Conservation (phyloP, 2,888 invertebrate genomes). For the Netelia fuscicornis region DNA sequence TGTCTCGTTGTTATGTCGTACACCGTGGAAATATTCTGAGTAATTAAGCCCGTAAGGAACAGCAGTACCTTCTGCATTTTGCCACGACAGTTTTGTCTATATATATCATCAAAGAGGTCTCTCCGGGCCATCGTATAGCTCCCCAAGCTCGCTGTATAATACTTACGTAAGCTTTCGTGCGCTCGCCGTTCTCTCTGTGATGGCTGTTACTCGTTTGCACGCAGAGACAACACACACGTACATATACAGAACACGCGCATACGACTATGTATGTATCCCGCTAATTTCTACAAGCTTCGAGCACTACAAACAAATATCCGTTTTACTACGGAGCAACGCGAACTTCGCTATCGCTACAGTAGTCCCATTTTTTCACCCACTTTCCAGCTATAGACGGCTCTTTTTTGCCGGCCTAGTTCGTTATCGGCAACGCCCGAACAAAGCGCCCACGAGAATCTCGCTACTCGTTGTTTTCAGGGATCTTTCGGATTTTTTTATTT, state of each 20-base stretch:
- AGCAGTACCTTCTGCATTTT: slow-evolving; percentile 13
- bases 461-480: slow-evolving; percentile 28
- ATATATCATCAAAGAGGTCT: slow-evolving; percentile 22
- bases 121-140: slow-evolving; percentile 22
- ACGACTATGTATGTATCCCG: neutral
- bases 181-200: neutral
- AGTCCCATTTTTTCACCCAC: slow-evolving; percentile 83
- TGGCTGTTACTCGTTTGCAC: slow-evolving; percentile 30
- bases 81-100: neutral
- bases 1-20: slow-evolving; percentile 18
- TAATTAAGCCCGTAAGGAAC: slow-evolving; percentile 41
- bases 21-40: slow-evolving; percentile 37
- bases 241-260: neutral
- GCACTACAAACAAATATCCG: slow-evolving; percentile 16
- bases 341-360: slow-evolving; percentile 77
- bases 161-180: slow-evolving; percentile 60
- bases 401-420: slow-evolving; percentile 83
- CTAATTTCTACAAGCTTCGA: slow-evolving; percentile 42
- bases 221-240: slow-evolving; percentile 14
- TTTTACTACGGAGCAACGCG: slow-evolving; percentile 47
- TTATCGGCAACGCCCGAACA: slow-evolving; percentile 58
- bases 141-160: slow-evolving; percentile 34
- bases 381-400: slow-evolving; percentile 81
- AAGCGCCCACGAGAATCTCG: slow-evolving; percentile 20
- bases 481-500: neutral